Base-by-base conservation (phyloP, 2,888 invertebrate genomes). In the Selenia dentaria region DNA sequence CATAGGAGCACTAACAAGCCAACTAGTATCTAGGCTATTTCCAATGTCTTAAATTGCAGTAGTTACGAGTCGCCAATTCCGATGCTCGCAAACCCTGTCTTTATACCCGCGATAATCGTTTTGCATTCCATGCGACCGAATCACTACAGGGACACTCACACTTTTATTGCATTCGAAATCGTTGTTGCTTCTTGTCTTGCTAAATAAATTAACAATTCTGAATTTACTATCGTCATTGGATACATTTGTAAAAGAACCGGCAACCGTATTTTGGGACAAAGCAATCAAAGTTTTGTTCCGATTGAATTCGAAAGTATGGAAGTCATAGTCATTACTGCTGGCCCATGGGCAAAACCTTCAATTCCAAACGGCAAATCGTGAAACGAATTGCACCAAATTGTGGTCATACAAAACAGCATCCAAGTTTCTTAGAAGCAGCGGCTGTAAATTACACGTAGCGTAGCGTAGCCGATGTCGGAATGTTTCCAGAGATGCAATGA, bases 351-450 rank as follows among this genome's bases (percentile, higher is more conserved):
- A 20, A 34, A 46, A 40, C 39, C 39, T 26, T 35, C 35, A 40
- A 46, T 38, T 45, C 18, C 20, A 24, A 34, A 40, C 32, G 14
- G 10, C 39, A 39, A 22, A 34, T 40, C 39, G 35, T 36, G 39
- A 39, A 49, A 43, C 43, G 43, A 49, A 43, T 44, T 32, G 36
- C 20, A 35, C 39, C 29, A 39, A 49, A 49, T 42, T 42, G 47
- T 48, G 37, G 39, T 43, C 35, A 48, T 36, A 39, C 43, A 33
- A 38, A 31, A 29, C 38, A 39, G 31, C 40, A 49, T 45, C 28
- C 34, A 37, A 31, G 43, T 27, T 64, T 60, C 62, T 45, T 12
- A 58, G 60, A 60, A 62, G 34, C 46, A 54, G 47, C 44, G 45
- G 33, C 38, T 43, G 51, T 39, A 55, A 59, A 58, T 62, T 46